Evolutionary conservation across 30 jellyfish, hydroid and myxozoan genomes (phyloP).

Genomic region (Aurelia aurita): DNA sequence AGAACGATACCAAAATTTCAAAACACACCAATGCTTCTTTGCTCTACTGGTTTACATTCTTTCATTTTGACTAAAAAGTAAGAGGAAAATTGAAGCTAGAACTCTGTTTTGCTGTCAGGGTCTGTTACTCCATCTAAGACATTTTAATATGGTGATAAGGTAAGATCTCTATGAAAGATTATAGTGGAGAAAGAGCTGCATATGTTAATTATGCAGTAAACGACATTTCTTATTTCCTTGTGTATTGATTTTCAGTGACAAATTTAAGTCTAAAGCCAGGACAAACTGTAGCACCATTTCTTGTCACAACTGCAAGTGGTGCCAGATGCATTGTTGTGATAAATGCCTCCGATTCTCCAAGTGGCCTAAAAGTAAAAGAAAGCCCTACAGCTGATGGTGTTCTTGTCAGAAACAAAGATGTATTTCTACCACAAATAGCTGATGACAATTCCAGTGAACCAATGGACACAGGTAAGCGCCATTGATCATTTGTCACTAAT

Average conservation of each 20-base stretch:
- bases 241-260: conserved; percentile 17
- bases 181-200: too few relatives aligned
- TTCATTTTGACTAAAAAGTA: too few relatives aligned
- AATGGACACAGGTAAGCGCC: conserved; percentile 64
- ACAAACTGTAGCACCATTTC: conserved; percentile 58
- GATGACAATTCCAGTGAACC: conserved; percentile 67
- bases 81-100: too few relatives aligned
- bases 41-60: too few relatives aligned
- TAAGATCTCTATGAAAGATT: too few relatives aligned
- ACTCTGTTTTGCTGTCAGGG: too few relatives aligned
- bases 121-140: too few relatives aligned
- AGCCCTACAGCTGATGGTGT: conserved; percentile 29
- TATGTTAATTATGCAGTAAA: too few relatives aligned
- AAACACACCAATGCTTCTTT: too few relatives aligned
- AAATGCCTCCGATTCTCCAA: conserved; percentile 31
- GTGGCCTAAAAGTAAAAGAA: conserved; percentile 33
- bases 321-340: conserved; percentile 62
- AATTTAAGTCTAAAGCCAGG: conserved; percentile 57
- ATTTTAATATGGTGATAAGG: too few relatives aligned
- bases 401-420: conserved; percentile 74
- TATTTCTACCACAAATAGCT: conserved; percentile 72
- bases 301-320: conserved; percentile 71
- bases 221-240: background rate
- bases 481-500: too few relatives aligned
- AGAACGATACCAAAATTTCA: too few relatives aligned